phyloP scores from a whole-genome alignment of 2,113 vertebrate species.

The Tauraco erythrolophus region DNA sequence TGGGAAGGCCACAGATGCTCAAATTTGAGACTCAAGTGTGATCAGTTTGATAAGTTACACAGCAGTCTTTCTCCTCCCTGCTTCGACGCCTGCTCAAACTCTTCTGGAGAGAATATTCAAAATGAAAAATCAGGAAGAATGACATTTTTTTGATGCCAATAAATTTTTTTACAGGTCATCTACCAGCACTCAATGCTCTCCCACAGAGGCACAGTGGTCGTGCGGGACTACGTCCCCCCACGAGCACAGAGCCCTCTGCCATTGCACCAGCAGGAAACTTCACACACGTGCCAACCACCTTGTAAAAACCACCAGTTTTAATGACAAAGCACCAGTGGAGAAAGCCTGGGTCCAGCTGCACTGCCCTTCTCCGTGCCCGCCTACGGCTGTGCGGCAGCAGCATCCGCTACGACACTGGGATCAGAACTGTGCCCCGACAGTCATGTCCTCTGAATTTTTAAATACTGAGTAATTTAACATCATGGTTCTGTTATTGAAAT shows the following conservation, averaged over 20 bases:
- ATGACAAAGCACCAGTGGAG: no score
- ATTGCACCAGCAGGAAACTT: background rate
- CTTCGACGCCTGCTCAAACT: background rate
- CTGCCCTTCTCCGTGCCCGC: background rate
- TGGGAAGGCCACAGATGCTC: background rate
- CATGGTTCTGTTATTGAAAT: background rate
- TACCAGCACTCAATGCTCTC: background rate
- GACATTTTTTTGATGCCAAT: background rate
- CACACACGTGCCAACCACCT: background rate
- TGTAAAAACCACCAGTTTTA: background rate
- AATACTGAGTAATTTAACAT: background rate
- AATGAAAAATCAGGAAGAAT: background rate
- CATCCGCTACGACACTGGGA: background rate
- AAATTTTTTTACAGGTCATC: no score
- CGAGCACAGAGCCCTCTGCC: background rate
- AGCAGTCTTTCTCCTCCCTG: background rate
- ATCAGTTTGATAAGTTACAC: background rate
- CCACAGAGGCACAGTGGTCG: fast-evolving
- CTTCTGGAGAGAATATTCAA: background rate
- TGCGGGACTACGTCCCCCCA: background rate
- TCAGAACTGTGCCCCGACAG: fast-evolving
- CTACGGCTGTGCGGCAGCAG: background rate
- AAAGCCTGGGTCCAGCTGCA: background rate
- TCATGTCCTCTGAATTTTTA: fast-evolving
- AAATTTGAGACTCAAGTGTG: background rate